Percentiles rank a stretch among this genome's conserved stretches.
Evolutionary conservation across 1,140 invertebrate genomes (phyloP).

Genomic region (Drosophila setifemur): DNA sequence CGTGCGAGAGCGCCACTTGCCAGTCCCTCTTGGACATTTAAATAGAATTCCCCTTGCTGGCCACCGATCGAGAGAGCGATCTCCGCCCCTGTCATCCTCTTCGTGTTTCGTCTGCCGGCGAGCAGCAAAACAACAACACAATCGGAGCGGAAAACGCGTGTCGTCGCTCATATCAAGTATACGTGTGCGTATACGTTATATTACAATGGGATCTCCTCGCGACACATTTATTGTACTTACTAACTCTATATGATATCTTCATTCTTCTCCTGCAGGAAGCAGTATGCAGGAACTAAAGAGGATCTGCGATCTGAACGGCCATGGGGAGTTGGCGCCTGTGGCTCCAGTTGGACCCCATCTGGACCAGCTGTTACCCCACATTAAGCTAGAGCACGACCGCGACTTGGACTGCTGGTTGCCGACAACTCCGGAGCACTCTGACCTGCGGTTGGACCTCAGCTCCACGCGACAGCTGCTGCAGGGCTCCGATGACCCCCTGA

Average conservation of each 20-base stretch:
- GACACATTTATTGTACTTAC: background rate
- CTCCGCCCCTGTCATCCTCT: background rate
- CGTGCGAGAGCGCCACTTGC: constrained; percentile 59
- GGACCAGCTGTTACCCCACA: constrained; percentile 44
- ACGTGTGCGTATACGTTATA: constrained; percentile 1
- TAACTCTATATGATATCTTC: too few species aligned
- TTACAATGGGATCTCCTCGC: background rate
- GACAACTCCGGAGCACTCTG: constrained; percentile 21
- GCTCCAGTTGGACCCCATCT: constrained; percentile 4
- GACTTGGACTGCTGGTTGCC: constrained; percentile 57
- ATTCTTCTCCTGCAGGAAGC: constrained; percentile 10
- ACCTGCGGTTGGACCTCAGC: constrained; percentile 49
- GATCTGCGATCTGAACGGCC: constrained; percentile 21
- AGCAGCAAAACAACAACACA: constrained; percentile 30
- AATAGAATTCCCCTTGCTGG: constrained; percentile 64
- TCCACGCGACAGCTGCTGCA: constrained; percentile 64
- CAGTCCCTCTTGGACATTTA: constrained; percentile 65
- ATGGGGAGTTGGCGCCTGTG: constrained; percentile 9
- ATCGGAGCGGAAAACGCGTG: constrained; percentile 36
- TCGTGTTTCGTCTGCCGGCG: constrained; percentile 12
- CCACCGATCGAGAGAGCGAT: constrained; percentile 33
- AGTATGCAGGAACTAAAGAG: constrained; percentile 42
- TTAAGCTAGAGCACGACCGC: constrained; percentile 59
- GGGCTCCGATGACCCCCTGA: constrained; percentile 78
- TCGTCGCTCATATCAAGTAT: background rate